phyloP scores from a whole-genome alignment of 2,797 vertebrate genomes.

The Capromys pilorides region DNA sequence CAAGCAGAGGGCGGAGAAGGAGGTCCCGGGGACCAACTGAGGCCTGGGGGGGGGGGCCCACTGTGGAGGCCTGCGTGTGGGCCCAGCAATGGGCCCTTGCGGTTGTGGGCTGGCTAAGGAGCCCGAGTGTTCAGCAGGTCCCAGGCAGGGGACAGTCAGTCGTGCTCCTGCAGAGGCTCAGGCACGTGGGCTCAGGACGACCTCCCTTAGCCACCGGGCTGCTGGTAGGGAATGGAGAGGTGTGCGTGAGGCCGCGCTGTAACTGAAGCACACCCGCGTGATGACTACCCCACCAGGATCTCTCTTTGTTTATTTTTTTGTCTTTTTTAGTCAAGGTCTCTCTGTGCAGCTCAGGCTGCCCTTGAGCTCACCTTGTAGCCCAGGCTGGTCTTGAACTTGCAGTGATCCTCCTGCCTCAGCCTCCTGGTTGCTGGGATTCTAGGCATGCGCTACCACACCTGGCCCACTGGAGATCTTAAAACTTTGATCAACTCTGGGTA shows the following conservation, averaged over 20 bases:
- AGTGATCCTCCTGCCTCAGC: background rate
- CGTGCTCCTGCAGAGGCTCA: background rate
- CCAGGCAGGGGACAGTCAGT: background rate
- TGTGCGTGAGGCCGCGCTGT: background rate
- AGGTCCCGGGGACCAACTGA: background rate
- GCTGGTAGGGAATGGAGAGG: background rate
- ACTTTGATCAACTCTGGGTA: background rate
- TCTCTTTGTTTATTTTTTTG: too few species aligned
- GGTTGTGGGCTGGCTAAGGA: background rate
- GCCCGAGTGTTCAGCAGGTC: background rate
- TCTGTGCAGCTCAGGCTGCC: too few species aligned
- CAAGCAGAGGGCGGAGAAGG: background rate
- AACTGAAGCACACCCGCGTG: background rate
- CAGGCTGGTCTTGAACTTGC: background rate
- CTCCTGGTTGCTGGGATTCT: background rate
- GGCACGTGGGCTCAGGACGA: background rate
- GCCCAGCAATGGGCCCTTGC: background rate
- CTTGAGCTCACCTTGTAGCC: background rate
- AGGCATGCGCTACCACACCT: background rate
- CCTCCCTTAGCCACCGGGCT: background rate
- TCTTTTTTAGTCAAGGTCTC: background rate
- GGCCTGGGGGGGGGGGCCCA: background rate
- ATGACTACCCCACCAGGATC: background rate
- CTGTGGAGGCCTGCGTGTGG: rapidly evolving
- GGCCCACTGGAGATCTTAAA: background rate